These are phyloP conservation scores for Diadophis punctatus DNA, from an alignment of 2,113 vertebrate genomes.

Conservation along the genomic window DNA sequence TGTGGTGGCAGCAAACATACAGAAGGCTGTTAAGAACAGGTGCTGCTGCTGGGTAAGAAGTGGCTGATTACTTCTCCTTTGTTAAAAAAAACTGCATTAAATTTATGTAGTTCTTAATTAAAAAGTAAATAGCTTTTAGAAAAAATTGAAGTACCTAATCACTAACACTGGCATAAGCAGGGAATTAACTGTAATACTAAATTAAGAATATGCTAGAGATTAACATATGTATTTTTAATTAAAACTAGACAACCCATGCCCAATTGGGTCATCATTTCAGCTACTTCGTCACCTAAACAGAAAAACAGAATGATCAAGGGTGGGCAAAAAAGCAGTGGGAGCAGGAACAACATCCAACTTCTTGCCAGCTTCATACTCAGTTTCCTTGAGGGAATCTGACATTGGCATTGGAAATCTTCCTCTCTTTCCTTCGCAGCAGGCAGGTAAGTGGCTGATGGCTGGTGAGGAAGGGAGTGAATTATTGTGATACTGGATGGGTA, in stretches of 20 bases:
- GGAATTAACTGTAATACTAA: conserved; percentile 7
- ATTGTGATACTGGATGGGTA: background rate
- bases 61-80: background rate
- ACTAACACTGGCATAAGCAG: background rate
- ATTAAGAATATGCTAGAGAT: background rate
- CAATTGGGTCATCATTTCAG: background rate
- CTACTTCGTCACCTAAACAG: background rate
- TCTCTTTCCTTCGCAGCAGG: background rate
- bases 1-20: background rate
- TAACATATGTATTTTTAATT: conserved; percentile 21
- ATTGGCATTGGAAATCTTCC: background rate
- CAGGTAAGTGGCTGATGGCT: background rate
- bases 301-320: background rate
- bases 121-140: conserved; percentile 10
- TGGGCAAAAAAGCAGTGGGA: background rate
- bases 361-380: background rate
- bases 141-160: background rate
- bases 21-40: conserved; percentile 11
- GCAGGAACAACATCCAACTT: background rate
- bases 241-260: background rate
- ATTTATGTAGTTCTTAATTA: conserved; percentile 20
- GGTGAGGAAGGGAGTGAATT: background rate
- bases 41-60: background rate
- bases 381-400: background rate
- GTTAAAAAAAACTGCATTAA: conserved; percentile 8